A percentile compares a stretch with the other conserved stretches of the same genome.
Evolutionary conservation across 2,797 vertebrate species (phyloP).

Genomic region (Gallirallus australis): DNA sequence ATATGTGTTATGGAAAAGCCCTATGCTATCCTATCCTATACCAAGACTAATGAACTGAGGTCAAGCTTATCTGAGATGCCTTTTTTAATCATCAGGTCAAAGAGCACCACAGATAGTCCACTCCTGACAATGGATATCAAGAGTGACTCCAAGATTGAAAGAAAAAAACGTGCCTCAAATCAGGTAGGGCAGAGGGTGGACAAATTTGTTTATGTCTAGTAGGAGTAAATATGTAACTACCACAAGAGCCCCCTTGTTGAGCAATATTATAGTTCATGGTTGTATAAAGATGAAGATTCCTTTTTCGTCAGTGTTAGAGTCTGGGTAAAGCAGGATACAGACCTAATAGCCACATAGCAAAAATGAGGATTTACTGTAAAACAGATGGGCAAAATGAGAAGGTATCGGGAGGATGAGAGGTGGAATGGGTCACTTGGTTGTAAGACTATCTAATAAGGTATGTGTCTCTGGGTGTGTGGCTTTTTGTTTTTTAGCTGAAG

Average conservation of each 20-base stretch:
- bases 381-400: background rate
- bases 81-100: conserved; percentile 81
- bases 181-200: conserved; percentile 79
- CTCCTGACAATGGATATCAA: conserved; percentile 81
- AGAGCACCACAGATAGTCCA: conserved; percentile 84
- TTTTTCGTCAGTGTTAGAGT: background rate
- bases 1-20: background rate
- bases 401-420: background rate
- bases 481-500: conserved; percentile 85
- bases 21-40: background rate
- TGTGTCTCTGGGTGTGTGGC: conserved; percentile 1
- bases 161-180: conserved; percentile 88
- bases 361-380: background rate
- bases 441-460: background rate
- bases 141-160: conserved; percentile 85
- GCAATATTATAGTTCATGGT: background rate
- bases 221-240: background rate
- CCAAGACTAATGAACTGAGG: background rate
- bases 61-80: background rate
- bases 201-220: background rate
- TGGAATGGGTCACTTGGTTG: background rate
- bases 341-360: background rate
- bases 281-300: background rate
- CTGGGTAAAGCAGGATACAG: background rate
- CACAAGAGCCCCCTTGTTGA: background rate